Percentiles rank a stretch among this genome's conserved stretches.
Evolutionary conservation across 2,797 vertebrate genomes (phyloP).

Genomic region (Fistularia tabacaria): DNA sequence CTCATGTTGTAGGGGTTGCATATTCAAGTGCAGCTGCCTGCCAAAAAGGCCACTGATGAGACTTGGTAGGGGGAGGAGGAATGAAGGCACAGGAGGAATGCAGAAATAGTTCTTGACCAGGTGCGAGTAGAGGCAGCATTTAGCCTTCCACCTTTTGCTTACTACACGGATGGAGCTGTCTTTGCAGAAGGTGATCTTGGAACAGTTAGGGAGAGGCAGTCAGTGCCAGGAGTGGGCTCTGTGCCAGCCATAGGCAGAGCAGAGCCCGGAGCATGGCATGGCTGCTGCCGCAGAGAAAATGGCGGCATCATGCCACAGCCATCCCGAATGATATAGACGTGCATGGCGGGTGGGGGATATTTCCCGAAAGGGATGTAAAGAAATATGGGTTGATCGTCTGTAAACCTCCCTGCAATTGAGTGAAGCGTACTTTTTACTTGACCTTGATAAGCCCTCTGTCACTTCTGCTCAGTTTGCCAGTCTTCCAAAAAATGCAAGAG

Average conservation of each 20-base stretch:
- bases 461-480: slow-evolving; percentile 32
- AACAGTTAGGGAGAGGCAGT: slow-evolving; percentile 58
- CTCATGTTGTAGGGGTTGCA: slow-evolving; percentile 67
- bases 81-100: slow-evolving; percentile 54
- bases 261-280: slow-evolving; percentile 69
- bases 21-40: slow-evolving; percentile 57
- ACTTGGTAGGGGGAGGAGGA: slow-evolving; percentile 41
- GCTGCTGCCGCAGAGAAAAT: slow-evolving; percentile 73
- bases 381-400: slow-evolving; percentile 25
- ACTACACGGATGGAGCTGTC: slow-evolving; percentile 42
- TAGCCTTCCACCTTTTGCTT: slow-evolving; percentile 22
- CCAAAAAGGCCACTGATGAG: slow-evolving; percentile 71
- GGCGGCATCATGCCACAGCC: slow-evolving; percentile 59
- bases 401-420: too few relatives aligned
- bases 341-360: slow-evolving; percentile 8
- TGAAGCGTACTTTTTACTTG: slow-evolving; percentile 30
- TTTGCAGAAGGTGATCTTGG: slow-evolving; percentile 70
- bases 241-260: slow-evolving; percentile 73
- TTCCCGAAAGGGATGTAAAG: slow-evolving; percentile 8
- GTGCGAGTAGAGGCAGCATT: slow-evolving; percentile 55
- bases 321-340: slow-evolving; percentile 47
- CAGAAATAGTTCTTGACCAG: slow-evolving; percentile 64
- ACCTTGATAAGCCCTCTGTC: slow-evolving; percentile 50
- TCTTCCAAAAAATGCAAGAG: slow-evolving; percentile 12
- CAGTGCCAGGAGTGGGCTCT: slow-evolving; percentile 64